Evolutionary conservation across 2,888 invertebrate genomes (phyloP).

Genomic region (Dastarcus helophoroides): DNA sequence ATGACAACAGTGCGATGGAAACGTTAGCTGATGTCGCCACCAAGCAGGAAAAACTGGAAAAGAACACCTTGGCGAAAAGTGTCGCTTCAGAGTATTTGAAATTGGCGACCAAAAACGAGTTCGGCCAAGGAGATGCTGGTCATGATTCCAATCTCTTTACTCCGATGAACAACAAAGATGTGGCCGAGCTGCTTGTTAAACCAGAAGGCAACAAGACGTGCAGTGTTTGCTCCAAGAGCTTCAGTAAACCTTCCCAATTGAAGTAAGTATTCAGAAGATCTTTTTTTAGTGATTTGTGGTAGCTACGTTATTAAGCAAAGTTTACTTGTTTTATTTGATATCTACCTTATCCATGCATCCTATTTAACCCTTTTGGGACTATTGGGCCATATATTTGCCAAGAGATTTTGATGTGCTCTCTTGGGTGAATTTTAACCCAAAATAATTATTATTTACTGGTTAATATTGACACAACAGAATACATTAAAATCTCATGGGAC

Average conservation of each 20-base stretch:
- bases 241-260: conserved; percentile 83
- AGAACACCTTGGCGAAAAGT: conserved; percentile 46
- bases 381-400: no score
- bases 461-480: no score
- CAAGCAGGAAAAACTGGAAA: conserved; percentile 36
- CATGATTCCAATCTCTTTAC: conserved; percentile 10
- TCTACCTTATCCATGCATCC: no score
- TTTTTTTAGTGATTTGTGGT: no score
- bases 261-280: no score
- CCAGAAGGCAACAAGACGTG: conserved; percentile 37
- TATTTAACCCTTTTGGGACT: no score
- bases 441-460: no score
- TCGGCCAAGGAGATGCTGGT: conserved; percentile 17
- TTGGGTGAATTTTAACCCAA: no score
- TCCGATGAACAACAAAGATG: conserved; percentile 25
- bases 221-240: conserved; percentile 77
- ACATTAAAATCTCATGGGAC: no score
- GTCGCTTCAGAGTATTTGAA: conserved; percentile 56
- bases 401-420: no score
- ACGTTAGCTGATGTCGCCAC: conserved; percentile 37
- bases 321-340: no score
- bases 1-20: conserved; percentile 37
- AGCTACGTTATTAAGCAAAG: no score
- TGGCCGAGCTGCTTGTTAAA: conserved; percentile 35
- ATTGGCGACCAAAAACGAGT: conserved; percentile 40